Percentiles rank a stretch among this genome's conserved stretches.
Conservation (phyloP, 2,888 invertebrate species). For the Notodonta dromedarius region DNA sequence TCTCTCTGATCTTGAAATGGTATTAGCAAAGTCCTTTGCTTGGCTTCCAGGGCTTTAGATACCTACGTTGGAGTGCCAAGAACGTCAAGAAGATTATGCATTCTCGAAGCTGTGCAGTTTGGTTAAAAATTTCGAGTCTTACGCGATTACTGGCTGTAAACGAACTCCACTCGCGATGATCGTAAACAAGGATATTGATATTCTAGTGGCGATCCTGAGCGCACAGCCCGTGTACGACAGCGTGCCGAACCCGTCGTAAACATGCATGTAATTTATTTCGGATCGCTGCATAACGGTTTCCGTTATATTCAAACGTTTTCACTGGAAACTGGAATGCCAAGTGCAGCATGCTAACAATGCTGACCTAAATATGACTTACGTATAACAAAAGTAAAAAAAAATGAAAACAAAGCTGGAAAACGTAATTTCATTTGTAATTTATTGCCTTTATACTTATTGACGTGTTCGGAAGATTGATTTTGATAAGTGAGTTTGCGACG, state of each 20-base stretch:
- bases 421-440: too few species aligned
- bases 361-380: conserved; percentile 31
- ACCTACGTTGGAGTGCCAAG: not conserved
- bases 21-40: too few species aligned
- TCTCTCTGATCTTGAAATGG: too few species aligned
- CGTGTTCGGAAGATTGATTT: too few species aligned
- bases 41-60: too few species aligned
- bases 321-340: conserved; percentile 52
- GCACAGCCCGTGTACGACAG: conserved; percentile 47
- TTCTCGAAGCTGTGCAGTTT: not conserved
- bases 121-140: not conserved
- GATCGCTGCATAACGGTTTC: conserved; percentile 68
- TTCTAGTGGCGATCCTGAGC: conserved; percentile 56
- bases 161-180: conserved; percentile 36
- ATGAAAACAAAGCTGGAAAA: not conserved
- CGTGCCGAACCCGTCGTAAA: conserved; percentile 49
- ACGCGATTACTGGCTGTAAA: conserved; percentile 16
- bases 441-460: too few species aligned
- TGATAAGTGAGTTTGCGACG: too few species aligned
- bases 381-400: not conserved
- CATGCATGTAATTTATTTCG: conserved; percentile 67
- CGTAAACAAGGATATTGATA: conserved; percentile 53
- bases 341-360: conserved; percentile 45
- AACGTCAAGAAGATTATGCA: too few species aligned
- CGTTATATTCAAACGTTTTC: conserved; percentile 58